Conservation (phyloP, 2,113 vertebrate species). For the Origma solitaria region DNA sequence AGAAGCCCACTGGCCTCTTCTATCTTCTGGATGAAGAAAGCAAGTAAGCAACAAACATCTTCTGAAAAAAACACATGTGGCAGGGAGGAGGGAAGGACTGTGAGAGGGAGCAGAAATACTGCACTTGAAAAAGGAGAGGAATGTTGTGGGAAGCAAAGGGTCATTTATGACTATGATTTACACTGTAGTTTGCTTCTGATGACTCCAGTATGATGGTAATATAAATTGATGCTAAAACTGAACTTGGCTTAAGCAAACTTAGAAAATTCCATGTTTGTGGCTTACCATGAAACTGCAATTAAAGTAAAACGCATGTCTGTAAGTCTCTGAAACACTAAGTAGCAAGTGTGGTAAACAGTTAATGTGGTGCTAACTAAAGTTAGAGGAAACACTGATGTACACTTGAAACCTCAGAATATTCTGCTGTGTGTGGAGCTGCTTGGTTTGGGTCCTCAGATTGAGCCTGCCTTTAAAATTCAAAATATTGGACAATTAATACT, state of each 20-base stretch:
- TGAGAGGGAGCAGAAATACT: not conserved
- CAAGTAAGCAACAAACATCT: constrained; percentile 81
- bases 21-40: constrained; percentile 97
- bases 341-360: not conserved
- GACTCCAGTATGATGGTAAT: not conserved
- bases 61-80: not conserved
- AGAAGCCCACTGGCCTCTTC: constrained; percentile 95
- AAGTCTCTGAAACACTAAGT: not conserved
- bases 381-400: not conserved
- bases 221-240: not conserved
- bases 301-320: not conserved
- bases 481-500: not conserved
- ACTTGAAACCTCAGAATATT: not conserved
- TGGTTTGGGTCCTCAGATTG: not conserved
- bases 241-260: not conserved
- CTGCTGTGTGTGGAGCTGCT: not conserved
- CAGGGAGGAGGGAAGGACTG: not conserved
- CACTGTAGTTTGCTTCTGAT: not conserved
- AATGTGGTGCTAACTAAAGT: not conserved
- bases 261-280: not conserved
- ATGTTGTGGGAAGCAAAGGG: not conserved
- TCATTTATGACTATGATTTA: not conserved
- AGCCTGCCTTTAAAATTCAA: not conserved
- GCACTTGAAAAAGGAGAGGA: not conserved
- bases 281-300: not conserved